phyloP scores from a whole-genome alignment of 2,888 invertebrate species.

The Anoplius nigerrimus region DNA sequence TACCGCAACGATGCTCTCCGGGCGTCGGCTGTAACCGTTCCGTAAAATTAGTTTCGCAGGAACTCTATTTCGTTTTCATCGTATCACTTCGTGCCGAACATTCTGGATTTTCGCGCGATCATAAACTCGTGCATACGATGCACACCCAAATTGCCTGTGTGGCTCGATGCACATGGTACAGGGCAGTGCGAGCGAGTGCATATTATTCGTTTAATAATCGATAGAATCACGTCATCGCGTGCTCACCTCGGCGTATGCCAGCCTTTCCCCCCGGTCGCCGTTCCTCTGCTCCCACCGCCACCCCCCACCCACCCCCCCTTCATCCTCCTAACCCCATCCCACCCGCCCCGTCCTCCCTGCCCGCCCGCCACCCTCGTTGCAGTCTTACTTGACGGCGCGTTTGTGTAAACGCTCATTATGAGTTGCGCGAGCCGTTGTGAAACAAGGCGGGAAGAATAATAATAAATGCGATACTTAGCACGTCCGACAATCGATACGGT shows the following conservation, averaged over 20 bases:
- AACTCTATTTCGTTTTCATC: slow-evolving; percentile 60
- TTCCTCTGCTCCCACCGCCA: background rate
- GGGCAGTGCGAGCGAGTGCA: slow-evolving; percentile 62
- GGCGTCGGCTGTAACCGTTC: slow-evolving; percentile 56
- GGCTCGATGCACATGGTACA: slow-evolving; percentile 58
- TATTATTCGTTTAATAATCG: slow-evolving; percentile 73
- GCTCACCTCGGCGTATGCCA: slow-evolving; percentile 58
- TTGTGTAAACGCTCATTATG: slow-evolving; percentile 50
- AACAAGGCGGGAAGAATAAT: slow-evolving; percentile 5
- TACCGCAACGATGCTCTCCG: slow-evolving; percentile 43
- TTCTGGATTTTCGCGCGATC: slow-evolving; percentile 62
- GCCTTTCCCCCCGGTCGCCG: slow-evolving; percentile 11
- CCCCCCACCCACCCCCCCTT: background rate
- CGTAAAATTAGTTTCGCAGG: slow-evolving; percentile 58
- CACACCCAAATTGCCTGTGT: slow-evolving; percentile 61
- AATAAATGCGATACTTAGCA: background rate
- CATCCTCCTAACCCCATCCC: background rate
- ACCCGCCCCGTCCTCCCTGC: background rate
- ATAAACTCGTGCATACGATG: slow-evolving; percentile 61
- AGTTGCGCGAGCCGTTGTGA: slow-evolving; percentile 31
- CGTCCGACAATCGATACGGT: background rate
- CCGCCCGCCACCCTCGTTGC: slow-evolving; percentile 24
- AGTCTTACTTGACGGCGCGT: slow-evolving; percentile 50
- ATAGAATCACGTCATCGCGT: slow-evolving; percentile 73
- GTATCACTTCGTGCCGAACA: slow-evolving; percentile 63